These are phyloP conservation scores for Scolopax mira DNA, from an alignment of 2,113 vertebrate species.

Conservation along the genomic window DNA sequence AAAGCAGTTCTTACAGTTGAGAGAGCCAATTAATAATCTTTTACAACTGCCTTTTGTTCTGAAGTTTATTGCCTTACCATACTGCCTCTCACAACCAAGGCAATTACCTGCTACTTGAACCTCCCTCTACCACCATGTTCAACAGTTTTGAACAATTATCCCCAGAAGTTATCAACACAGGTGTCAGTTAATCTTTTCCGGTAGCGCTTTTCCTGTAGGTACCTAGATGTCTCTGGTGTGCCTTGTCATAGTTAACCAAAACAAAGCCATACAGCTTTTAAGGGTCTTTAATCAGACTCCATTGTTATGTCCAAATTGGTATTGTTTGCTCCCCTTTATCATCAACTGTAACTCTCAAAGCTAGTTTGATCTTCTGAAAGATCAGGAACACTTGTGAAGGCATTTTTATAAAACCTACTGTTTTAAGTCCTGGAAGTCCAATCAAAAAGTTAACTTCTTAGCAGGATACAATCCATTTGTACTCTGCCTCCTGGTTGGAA, in stretches of 20 bases:
- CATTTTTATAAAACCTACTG: neutral
- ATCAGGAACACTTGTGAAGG: neutral
- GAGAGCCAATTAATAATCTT: neutral
- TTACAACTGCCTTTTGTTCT: neutral
- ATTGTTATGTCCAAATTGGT: neutral
- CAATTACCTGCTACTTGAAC: neutral
- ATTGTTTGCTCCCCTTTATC: neutral
- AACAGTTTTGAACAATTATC: neutral
- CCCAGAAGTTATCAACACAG: neutral
- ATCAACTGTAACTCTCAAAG: neutral
- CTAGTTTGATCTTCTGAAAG: neutral
- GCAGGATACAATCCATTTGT: neutral
- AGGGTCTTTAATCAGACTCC: neutral
- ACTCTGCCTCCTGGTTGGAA: neutral
- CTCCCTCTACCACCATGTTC: neutral
- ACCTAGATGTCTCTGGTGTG: neutral
- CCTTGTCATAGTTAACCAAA: neutral
- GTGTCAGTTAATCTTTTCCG: neutral
- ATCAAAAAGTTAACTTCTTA: neutral
- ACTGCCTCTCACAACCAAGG: neutral
- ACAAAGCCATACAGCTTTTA: neutral
- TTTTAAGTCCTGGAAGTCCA: neutral
- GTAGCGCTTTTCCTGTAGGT: rapidly evolving
- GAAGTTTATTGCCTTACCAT: neutral
- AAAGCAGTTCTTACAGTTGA: neutral